A percentile compares a stretch with the other conserved stretches of the same genome.
These are phyloP conservation scores for Etheostoma nigrum DNA, from an alignment of 2,797 vertebrate species.

Conservation along the genomic window DNA sequence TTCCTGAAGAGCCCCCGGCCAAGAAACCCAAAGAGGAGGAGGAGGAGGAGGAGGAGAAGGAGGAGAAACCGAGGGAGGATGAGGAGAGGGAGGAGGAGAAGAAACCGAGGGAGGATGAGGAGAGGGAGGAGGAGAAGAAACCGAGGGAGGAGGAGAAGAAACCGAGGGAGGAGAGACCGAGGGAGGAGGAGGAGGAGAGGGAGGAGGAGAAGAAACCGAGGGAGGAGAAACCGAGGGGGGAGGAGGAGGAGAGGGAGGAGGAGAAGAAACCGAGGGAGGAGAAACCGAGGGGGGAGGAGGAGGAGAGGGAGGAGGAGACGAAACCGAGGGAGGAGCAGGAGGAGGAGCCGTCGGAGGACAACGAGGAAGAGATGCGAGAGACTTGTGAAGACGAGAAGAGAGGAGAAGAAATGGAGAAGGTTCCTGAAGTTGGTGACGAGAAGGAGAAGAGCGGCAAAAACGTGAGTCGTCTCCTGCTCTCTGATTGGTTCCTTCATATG, in stretches of 20 bases:
- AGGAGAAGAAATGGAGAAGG: slow-evolving; percentile 17
- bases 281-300: slow-evolving; percentile 62
- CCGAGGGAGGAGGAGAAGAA: background rate
- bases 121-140: background rate
- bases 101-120: background rate
- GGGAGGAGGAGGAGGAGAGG: background rate
- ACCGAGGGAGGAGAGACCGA: background rate
- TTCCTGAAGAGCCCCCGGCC: slow-evolving; percentile 72
- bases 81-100: slow-evolving; percentile 20
- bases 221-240: background rate
- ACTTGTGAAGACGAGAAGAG: background rate
- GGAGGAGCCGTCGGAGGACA: background rate
- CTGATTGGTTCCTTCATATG: too few species aligned
- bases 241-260: slow-evolving; percentile 9
- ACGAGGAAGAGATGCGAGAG: background rate
- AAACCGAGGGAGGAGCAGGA: slow-evolving; percentile 16
- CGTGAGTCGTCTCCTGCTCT: too few species aligned
- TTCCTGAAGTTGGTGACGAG: slow-evolving; percentile 31
- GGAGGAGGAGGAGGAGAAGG: slow-evolving; percentile 15
- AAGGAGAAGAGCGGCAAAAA: background rate
- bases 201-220: slow-evolving; percentile 46
- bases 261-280: slow-evolving; percentile 33
- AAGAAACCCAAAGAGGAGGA: slow-evolving; percentile 76
- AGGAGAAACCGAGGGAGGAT: slow-evolving; percentile 53
- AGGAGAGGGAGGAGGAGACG: slow-evolving; percentile 23